These are phyloP conservation scores for Artibeus jamaicensis DNA, from an alignment of 2,797 vertebrate genomes.

Conservation along the genomic window DNA sequence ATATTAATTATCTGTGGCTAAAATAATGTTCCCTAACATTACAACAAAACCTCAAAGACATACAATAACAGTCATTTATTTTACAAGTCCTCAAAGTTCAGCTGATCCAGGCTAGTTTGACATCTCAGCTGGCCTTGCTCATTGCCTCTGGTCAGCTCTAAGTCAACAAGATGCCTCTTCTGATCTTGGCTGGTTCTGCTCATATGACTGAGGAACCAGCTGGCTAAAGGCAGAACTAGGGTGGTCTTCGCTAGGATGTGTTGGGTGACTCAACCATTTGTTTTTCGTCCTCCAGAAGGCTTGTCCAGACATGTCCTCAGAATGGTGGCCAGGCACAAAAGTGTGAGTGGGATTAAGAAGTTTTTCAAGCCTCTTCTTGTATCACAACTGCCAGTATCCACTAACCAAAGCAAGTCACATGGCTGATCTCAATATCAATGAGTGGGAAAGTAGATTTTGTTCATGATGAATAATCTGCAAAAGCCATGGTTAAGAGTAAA, in stretches of 20 bases:
- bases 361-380: neutral
- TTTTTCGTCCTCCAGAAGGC: neutral
- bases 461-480: neutral
- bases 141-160: neutral
- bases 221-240: neutral
- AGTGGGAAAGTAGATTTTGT: neutral
- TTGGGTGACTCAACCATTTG: neutral
- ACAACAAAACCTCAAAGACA: slow-evolving; percentile 22
- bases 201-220: neutral
- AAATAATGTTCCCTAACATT: slow-evolving; percentile 15
- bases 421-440: neutral
- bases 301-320: neutral
- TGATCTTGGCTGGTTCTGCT: neutral
- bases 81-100: neutral
- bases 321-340: neutral
- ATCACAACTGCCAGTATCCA: neutral
- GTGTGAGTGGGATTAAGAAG: neutral
- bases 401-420: neutral
- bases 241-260: neutral
- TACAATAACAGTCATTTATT: neutral
- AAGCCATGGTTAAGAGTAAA: neutral
- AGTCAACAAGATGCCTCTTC: neutral
- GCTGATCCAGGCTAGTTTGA: neutral
- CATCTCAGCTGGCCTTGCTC: neutral
- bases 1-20: neutral